Evolutionary conservation across 2,797 vertebrate species (phyloP).

Genomic region (Poeciliopsis gracilis): DNA sequence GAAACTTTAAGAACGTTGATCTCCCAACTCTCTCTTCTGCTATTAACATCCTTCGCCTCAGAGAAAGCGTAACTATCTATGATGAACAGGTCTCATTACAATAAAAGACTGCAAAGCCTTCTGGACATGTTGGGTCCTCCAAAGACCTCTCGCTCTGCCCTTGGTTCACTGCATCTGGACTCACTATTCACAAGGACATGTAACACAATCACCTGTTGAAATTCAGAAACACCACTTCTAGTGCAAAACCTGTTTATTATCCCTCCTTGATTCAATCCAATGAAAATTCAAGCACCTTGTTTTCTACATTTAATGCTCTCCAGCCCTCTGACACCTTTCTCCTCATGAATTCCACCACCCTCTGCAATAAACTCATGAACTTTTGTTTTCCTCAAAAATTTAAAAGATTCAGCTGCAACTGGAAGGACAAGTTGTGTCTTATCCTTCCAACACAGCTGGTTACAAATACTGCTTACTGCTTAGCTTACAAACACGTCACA

Average conservation of each 20-base stretch:
- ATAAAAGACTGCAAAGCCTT: neutral
- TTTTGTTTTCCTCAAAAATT: neutral
- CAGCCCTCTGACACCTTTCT: neutral
- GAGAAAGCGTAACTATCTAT: neutral
- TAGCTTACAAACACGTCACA: neutral
- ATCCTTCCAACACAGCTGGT: neutral
- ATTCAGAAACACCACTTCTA: neutral
- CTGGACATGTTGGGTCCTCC: neutral
- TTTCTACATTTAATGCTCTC: neutral
- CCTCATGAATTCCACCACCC: neutral
- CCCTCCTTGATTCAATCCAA: neutral
- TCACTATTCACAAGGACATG: neutral
- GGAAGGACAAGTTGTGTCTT: neutral
- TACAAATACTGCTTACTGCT: neutral
- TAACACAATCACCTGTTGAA: neutral
- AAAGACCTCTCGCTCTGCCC: neutral
- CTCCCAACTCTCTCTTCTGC: neutral
- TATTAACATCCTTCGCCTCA: neutral
- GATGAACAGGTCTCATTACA: neutral
- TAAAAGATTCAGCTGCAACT: neutral
- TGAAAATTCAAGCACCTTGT: neutral
- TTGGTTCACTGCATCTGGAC: neutral
- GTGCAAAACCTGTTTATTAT: neutral
- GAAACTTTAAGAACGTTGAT: neutral
- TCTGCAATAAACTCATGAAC: neutral